Percentiles rank a stretch among this genome's conserved stretches.
Evolutionary conservation across 2,113 vertebrate species (phyloP).

Genomic region (Corapipo altera): DNA sequence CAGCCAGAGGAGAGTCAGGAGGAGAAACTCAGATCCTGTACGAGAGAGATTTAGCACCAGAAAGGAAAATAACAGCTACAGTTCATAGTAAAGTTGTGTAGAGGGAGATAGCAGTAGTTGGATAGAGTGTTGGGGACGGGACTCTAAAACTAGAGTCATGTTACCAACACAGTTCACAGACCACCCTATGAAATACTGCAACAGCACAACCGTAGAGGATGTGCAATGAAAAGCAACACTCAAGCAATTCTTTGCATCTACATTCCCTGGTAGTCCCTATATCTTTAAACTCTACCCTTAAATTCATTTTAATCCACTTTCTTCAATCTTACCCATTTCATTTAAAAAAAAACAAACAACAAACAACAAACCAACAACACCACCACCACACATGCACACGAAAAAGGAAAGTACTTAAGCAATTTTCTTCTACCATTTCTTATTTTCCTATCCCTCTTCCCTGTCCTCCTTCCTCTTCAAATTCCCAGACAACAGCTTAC

Average conservation of each 20-base stretch:
- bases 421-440: not conserved
- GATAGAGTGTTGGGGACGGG: rapidly evolving
- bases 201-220: not conserved
- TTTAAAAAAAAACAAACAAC: not conserved
- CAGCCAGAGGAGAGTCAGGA: not conserved
- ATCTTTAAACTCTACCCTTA: not conserved
- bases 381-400: not conserved
- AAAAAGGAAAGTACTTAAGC: not conserved
- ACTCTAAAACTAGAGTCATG: not conserved
- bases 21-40: not conserved
- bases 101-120: not conserved
- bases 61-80: not conserved
- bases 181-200: not conserved
- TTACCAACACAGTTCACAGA: not conserved
- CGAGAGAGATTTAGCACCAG: not conserved
- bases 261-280: not conserved
- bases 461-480: not conserved
- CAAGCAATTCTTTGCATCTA: not conserved
- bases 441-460: not conserved
- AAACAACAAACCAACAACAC: not conserved
- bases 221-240: not conserved
- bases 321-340: not conserved
- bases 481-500: not conserved
- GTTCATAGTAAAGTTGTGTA: not conserved
- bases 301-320: not conserved